Conservation (phyloP, 1,140 invertebrate genomes). For the Mesaphorura yosii region DNA sequence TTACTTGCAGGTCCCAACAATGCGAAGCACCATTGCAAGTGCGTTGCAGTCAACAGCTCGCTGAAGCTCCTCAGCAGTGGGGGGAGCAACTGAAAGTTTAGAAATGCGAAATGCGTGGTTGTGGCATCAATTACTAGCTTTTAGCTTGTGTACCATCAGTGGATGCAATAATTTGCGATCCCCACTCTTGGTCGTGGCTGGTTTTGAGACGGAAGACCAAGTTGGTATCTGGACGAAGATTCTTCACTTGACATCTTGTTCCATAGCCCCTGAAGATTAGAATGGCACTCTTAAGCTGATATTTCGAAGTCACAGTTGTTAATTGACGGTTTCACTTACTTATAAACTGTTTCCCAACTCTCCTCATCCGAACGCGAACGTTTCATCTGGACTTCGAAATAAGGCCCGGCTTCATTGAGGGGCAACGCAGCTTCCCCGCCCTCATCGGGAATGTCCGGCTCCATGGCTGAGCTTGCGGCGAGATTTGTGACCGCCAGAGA, state of each 20-base stretch:
- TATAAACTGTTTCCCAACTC: not conserved
- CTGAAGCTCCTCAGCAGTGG: constrained; percentile 24
- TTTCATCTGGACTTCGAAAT: not conserved
- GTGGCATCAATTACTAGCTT: not conserved
- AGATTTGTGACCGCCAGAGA: not conserved
- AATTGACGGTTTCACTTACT: not conserved
- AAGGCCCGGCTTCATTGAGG: not conserved
- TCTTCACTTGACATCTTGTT: constrained; percentile 8
- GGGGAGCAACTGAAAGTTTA: constrained; percentile 13
- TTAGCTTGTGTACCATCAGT: constrained; percentile 20
- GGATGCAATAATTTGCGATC: constrained; percentile 16
- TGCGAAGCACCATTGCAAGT: constrained; percentile 21
- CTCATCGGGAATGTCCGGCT: not conserved
- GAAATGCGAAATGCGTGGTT: not conserved
- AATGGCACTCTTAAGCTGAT: not conserved
- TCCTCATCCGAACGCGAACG: not conserved
- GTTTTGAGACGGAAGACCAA: constrained; percentile 18
- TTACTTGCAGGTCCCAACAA: constrained; percentile 20
- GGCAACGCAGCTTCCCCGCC: not conserved
- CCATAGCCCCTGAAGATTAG: constrained; percentile 11
- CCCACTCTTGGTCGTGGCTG: constrained; percentile 16
- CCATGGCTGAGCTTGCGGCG: too few relatives aligned
- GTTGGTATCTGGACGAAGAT: constrained; percentile 17
- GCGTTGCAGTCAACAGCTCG: constrained; percentile 19
- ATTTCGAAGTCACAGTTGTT: not conserved